Evolutionary conservation across 1,140 invertebrate species (phyloP).

Genomic region (Diprion similis): DNA sequence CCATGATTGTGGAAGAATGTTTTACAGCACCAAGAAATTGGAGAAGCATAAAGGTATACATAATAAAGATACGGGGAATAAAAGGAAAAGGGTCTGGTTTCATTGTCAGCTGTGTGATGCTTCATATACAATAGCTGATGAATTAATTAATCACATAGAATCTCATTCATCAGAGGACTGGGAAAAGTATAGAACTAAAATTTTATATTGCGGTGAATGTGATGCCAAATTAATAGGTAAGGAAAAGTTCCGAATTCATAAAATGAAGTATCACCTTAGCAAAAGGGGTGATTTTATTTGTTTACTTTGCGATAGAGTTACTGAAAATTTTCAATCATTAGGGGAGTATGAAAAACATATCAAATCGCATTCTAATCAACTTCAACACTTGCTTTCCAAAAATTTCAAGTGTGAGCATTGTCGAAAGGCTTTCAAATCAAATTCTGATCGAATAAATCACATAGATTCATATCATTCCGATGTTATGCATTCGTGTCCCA

Average conservation of each 20-base stretch:
- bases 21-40: background rate
- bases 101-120: background rate
- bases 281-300: slow-evolving; percentile 24
- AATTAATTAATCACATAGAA: slow-evolving; percentile 12
- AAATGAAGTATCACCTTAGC: slow-evolving; percentile 15
- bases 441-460: background rate
- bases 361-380: background rate
- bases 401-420: background rate
- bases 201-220: background rate
- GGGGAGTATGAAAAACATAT: background rate
- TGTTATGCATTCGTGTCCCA: background rate
- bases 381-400: background rate
- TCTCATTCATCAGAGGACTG: slow-evolving; percentile 2
- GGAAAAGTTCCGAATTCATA: slow-evolving; percentile 15
- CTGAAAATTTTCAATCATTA: background rate
- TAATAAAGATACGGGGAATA: background rate
- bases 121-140: background rate
- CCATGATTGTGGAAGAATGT: background rate
- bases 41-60: background rate
- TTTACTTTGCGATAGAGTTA: background rate
- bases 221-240: background rate
- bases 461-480: background rate
- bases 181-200: background rate
- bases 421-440: background rate
- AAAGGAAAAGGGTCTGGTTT: background rate